Percentiles rank a stretch among this genome's conserved stretches.
phyloP scores from a whole-genome alignment of 2,797 vertebrate species.

The Parotocinclus haroldoi region DNA sequence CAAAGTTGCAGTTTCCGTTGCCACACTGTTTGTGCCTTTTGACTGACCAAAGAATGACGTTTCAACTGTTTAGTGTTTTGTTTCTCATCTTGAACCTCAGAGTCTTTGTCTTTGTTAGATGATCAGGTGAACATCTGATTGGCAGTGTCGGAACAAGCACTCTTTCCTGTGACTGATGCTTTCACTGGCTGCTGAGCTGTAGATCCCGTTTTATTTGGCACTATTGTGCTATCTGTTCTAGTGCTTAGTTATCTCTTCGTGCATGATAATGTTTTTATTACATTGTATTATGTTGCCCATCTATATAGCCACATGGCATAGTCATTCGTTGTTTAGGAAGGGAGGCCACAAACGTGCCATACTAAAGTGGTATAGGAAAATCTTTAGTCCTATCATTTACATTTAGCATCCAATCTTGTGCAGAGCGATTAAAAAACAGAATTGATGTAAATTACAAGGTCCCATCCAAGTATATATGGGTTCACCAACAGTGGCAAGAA shows the following conservation, averaged over 20 bases:
- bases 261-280: background rate
- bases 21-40: constrained; percentile 17
- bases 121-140: constrained; percentile 6
- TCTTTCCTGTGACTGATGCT: background rate
- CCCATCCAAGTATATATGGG: too few species aligned
- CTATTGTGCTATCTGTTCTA: background rate
- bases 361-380: too few species aligned
- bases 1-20: background rate
- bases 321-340: background rate
- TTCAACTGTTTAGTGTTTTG: constrained; percentile 1
- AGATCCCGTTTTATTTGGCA: constrained; percentile 9
- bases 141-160: background rate
- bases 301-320: background rate
- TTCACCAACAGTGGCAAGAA: too few species aligned
- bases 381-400: too few species aligned
- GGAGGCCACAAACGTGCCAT: background rate
- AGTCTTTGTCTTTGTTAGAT: constrained; percentile 2
- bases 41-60: constrained; percentile 32
- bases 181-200: background rate
- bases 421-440: too few species aligned
- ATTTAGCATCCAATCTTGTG: too few species aligned
- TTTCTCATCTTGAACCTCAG: constrained; percentile 19
- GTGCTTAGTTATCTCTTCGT: background rate
- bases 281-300: background rate
- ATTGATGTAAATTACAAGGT: too few species aligned